A percentile compares a stretch with the other conserved stretches of the same genome.
Conservation (phyloP, 2,113 vertebrate species). For the Myotis yumanensis region DNA sequence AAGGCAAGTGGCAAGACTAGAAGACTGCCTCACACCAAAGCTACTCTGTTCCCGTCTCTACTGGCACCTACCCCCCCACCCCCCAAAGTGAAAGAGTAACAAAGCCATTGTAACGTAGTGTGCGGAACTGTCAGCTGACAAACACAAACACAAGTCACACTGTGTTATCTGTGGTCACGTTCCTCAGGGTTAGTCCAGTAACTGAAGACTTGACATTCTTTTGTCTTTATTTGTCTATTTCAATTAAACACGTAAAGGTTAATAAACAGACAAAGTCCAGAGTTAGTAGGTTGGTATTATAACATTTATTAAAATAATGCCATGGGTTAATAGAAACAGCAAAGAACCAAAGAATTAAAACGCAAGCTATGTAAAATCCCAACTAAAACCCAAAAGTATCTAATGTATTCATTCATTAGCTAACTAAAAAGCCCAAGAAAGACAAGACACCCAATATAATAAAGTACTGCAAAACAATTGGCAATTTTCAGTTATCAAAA, state of each 20-base stretch:
- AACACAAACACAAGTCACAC: slow-evolving; percentile 90
- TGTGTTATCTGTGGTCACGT: slow-evolving; percentile 93
- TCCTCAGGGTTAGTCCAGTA: slow-evolving; percentile 90
- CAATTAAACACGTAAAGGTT: slow-evolving; percentile 93
- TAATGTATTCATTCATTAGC: slow-evolving; percentile 89
- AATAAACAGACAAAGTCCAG: slow-evolving; percentile 96
- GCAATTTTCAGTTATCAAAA: slow-evolving; percentile 92
- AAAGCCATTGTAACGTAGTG: slow-evolving; percentile 82
- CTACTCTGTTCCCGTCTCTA: slow-evolving; percentile 82
- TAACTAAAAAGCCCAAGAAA: slow-evolving; percentile 91
- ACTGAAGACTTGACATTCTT: slow-evolving; percentile 86
- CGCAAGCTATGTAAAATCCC: slow-evolving; percentile 94
- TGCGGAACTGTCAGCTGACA: slow-evolving; percentile 84
- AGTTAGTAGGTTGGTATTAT: slow-evolving; percentile 98
- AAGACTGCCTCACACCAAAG: slow-evolving; percentile 64
- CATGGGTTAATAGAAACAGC: slow-evolving; percentile 94
- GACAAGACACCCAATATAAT: slow-evolving; percentile 90
- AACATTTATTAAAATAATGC: slow-evolving; percentile 98
- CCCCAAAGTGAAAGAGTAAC: slow-evolving; percentile 74
- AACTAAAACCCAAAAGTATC: slow-evolving; percentile 90
- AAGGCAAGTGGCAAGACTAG: slow-evolving; percentile 90
- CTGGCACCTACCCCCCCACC: slow-evolving; percentile 68
- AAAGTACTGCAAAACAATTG: slow-evolving; percentile 93
- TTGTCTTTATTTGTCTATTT: slow-evolving; percentile 85
- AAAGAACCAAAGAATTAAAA: slow-evolving; percentile 96